Percentiles rank a stretch among this genome's conserved stretches.
Evolutionary conservation across 2,888 invertebrate species (phyloP).

Genomic region (Abrostola tripartita): DNA sequence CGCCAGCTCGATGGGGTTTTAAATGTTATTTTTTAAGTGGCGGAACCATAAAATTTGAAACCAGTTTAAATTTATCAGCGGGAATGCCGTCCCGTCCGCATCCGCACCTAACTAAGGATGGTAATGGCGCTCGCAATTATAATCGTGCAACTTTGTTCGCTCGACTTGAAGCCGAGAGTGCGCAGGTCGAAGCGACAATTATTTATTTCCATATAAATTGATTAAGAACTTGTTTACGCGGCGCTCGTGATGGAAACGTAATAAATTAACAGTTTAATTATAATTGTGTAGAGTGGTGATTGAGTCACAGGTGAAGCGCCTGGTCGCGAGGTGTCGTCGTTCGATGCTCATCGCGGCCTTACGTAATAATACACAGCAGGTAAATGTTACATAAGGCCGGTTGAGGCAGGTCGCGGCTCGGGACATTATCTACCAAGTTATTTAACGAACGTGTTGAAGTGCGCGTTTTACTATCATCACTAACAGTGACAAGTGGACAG

Average conservation of each 20-base stretch:
- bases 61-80: constrained; percentile 37
- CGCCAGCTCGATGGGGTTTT: constrained; percentile 41
- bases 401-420: constrained; percentile 43
- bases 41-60: constrained; percentile 47
- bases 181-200: constrained; percentile 5
- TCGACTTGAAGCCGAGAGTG: constrained; percentile 7
- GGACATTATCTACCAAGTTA: constrained; percentile 34
- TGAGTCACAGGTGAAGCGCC: constrained; percentile 22
- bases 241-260: constrained; percentile 15
- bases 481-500: constrained; percentile 17
- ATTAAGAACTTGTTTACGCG: constrained; percentile 20
- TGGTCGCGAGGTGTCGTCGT: constrained; percentile 10
- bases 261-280: constrained; percentile 32
- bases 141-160: constrained; percentile 20
- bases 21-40: constrained; percentile 52
- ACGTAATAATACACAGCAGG: constrained; percentile 8
- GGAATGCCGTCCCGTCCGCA: constrained; percentile 27
- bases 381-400: constrained; percentile 20
- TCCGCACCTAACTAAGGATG: constrained; percentile 12
- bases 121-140: constrained; percentile 14
- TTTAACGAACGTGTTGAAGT: constrained; percentile 21
- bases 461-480: constrained; percentile 22
- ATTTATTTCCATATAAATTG: constrained; percentile 31
- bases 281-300: constrained; percentile 17
- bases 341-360: constrained; percentile 8